A percentile compares a stretch with the other conserved stretches of the same genome.
Conservation (phyloP, 2,113 vertebrate genomes). For the Brachyistius frenatus region DNA sequence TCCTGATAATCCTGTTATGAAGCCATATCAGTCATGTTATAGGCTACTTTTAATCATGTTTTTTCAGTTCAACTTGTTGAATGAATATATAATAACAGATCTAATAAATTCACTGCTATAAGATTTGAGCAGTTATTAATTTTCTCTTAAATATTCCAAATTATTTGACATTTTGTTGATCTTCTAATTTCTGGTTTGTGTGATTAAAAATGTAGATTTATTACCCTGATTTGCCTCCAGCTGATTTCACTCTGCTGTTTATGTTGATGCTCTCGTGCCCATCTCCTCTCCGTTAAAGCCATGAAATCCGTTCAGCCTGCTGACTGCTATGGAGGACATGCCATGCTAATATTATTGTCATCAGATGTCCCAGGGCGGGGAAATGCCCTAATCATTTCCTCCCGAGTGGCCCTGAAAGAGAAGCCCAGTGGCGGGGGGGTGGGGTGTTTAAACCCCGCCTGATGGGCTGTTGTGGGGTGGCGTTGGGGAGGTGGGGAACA, state of each 20-base stretch:
- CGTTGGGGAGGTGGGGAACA: not conserved
- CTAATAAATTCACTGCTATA: too few species aligned
- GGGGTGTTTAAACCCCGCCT: conserved; percentile 39
- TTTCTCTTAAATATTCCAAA: not conserved
- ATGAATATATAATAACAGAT: too few species aligned
- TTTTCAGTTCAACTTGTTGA: too few species aligned
- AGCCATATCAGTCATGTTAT: too few species aligned
- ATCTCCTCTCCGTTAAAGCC: conserved; percentile 23
- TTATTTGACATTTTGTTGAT: too few species aligned
- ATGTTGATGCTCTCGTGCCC: not conserved
- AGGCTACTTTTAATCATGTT: too few species aligned
- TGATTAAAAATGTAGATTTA: not conserved
- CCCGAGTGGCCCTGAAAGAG: conserved; percentile 71
- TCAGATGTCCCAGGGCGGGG: conserved; percentile 78
- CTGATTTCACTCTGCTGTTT: not conserved
- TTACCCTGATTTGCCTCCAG: not conserved
- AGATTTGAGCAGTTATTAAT: not conserved
- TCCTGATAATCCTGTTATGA: too few species aligned
- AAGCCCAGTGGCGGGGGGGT: conserved; percentile 47
- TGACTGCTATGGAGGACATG: conserved; percentile 48
- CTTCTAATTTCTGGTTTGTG: not conserved
- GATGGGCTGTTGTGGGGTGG: conserved; percentile 36
- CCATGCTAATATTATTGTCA: conserved; percentile 77
- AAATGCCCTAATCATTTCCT: conserved; percentile 72
- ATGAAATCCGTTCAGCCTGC: conserved; percentile 40